A percentile compares a stretch with the other conserved stretches of the same genome.
These are phyloP conservation scores for Rhorus exstirpatorius DNA, from an alignment of 2,888 invertebrate species.

Conservation along the genomic window DNA sequence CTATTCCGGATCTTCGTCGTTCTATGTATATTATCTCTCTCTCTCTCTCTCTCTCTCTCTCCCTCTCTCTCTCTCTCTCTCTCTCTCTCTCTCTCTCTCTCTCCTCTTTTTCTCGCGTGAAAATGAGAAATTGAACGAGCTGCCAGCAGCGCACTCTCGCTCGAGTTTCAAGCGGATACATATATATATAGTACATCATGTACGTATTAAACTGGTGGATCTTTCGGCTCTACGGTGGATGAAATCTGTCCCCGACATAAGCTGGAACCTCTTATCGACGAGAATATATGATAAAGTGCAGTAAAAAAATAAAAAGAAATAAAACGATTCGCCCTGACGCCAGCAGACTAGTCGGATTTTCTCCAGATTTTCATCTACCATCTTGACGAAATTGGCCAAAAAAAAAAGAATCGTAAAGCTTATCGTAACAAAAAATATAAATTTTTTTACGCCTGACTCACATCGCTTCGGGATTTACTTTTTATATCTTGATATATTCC, in stretches of 20 bases:
- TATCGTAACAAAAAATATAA: neutral
- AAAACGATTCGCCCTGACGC: constrained; percentile 1
- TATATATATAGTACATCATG: neutral
- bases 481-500: neutral
- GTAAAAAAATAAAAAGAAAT: constrained; percentile 5
- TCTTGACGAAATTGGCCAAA: neutral
- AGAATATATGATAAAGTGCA: constrained; percentile 38
- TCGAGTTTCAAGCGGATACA: neutral
- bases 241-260: constrained; percentile 63
- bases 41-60: constrained; percentile 39
- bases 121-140: constrained; percentile 73
- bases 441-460: neutral
- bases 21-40: constrained; percentile 14
- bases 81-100: constrained; percentile 20
- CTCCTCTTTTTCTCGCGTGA: constrained; percentile 48
- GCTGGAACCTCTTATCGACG: constrained; percentile 47
- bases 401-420: constrained; percentile 19
- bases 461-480: neutral
- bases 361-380: constrained; percentile 11
- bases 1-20: constrained; percentile 36
- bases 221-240: constrained; percentile 39
- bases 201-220: constrained; percentile 33
- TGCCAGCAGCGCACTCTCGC: constrained; percentile 53
- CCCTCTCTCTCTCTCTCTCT: constrained; percentile 7
- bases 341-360: constrained; percentile 7